phyloP scores from a whole-genome alignment of 92 coral and sea anemone species.

The Epizoanthus fatuus region DNA sequence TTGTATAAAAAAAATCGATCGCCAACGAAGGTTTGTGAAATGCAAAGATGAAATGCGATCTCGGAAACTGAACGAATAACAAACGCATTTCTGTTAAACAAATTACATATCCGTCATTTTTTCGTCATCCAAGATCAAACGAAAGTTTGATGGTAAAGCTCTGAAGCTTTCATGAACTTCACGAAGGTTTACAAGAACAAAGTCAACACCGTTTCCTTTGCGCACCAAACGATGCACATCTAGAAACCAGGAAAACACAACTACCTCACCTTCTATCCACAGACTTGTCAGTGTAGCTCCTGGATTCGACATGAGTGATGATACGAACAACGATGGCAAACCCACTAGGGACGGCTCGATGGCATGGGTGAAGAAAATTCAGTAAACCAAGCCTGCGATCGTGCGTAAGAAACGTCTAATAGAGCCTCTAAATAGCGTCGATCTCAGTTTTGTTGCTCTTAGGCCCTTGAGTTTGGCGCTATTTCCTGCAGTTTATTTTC shows the following conservation, averaged over 20 bases:
- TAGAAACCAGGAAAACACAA: slow-evolving; percentile 48
- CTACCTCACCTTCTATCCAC: slow-evolving; percentile 92
- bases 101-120: neutral
- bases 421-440: slow-evolving; percentile 34
- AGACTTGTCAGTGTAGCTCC: slow-evolving; percentile 90
- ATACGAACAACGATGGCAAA: slow-evolving; percentile 50
- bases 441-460: neutral
- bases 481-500: slow-evolving; percentile 26
- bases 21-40: neutral
- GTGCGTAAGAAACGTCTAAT: slow-evolving; percentile 1
- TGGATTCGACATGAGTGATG: slow-evolving; percentile 91
- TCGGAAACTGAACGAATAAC: neutral
- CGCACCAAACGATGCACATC: slow-evolving; percentile 53
- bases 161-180: slow-evolving; percentile 10
- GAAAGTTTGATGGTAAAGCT: slow-evolving; percentile 1
- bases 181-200: no score
- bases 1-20: slow-evolving; percentile 50
- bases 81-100: neutral
- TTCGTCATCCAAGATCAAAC: neutral
- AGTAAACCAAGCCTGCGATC: slow-evolving; percentile 60
- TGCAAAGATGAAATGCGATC: slow-evolving; percentile 11
- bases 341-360: slow-evolving; percentile 68
- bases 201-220: neutral
- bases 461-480: neutral
- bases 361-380: slow-evolving; percentile 81